Conservation (phyloP, 2,888 invertebrate genomes). For the Ceriagrion tenellum region DNA sequence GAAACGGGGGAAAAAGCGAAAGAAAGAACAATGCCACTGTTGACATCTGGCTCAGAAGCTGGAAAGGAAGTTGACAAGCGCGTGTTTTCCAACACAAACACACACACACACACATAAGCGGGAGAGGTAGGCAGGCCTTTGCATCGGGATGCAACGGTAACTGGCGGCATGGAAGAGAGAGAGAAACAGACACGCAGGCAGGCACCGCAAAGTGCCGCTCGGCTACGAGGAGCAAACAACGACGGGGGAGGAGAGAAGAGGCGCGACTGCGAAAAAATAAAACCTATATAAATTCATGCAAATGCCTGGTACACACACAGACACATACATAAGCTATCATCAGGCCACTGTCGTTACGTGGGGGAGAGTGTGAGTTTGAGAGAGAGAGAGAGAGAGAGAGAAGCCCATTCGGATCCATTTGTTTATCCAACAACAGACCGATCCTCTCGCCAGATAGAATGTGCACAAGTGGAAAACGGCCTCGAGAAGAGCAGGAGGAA, state of each 20-base stretch:
- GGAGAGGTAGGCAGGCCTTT: background rate
- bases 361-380: background rate
- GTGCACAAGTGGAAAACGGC: background rate
- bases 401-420: background rate
- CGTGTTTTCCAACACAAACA: constrained; percentile 25
- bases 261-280: background rate
- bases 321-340: background rate
- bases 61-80: constrained; percentile 40
- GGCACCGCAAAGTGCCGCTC: constrained; percentile 56
- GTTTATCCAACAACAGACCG: background rate
- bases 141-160: constrained; percentile 27
- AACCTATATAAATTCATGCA: background rate
- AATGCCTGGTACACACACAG: background rate
- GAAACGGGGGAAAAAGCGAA: background rate
- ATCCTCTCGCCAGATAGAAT: background rate
- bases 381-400: background rate
- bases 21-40: constrained; percentile 25
- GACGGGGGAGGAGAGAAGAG: background rate
- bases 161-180: constrained; percentile 13
- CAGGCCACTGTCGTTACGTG: background rate
- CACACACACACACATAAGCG: background rate
- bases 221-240: constrained; percentile 50
- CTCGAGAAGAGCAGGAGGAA: background rate
- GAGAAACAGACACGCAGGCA: background rate
- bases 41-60: constrained; percentile 52